Conservation (phyloP, 2,113 vertebrate genomes). For the Zosterops japonicus region DNA sequence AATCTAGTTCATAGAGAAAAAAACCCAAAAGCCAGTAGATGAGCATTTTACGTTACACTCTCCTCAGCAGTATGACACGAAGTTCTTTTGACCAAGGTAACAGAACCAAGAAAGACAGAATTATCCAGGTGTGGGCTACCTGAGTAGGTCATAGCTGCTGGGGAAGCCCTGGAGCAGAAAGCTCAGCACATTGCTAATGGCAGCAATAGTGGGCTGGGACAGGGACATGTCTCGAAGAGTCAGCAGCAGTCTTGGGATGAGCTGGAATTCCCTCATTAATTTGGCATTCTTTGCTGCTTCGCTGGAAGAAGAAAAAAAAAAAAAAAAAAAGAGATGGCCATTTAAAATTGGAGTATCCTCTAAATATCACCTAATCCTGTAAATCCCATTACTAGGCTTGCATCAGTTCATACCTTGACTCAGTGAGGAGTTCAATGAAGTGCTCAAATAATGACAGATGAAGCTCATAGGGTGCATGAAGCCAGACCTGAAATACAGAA, state of each 20-base stretch:
- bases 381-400: neutral
- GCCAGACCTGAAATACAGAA: slow-evolving; percentile 88
- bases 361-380: neutral
- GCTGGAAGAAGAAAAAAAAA: slow-evolving; percentile 66
- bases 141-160: slow-evolving; percentile 90
- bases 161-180: slow-evolving; percentile 95
- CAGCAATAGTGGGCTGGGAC: slow-evolving; percentile 91
- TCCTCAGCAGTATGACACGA: neutral
- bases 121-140: slow-evolving; percentile 69
- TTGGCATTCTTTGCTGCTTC: slow-evolving; percentile 95
- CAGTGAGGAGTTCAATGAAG: slow-evolving; percentile 96
- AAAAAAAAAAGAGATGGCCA: neutral
- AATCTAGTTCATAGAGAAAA: neutral
- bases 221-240: slow-evolving; percentile 91
- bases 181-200: slow-evolving; percentile 93
- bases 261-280: slow-evolving; percentile 93
- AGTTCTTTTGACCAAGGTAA: neutral
- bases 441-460: slow-evolving; percentile 98
- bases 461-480: slow-evolving; percentile 97
- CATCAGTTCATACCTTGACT: slow-evolving; percentile 84
- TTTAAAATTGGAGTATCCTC: neutral
- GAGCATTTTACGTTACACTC: neutral
- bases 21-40: neutral
- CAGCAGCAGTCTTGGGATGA: slow-evolving; percentile 91
- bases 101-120: neutral